These are phyloP conservation scores for Antigone vipio DNA, from an alignment of 2,113 vertebrate species.

Conservation along the genomic window DNA sequence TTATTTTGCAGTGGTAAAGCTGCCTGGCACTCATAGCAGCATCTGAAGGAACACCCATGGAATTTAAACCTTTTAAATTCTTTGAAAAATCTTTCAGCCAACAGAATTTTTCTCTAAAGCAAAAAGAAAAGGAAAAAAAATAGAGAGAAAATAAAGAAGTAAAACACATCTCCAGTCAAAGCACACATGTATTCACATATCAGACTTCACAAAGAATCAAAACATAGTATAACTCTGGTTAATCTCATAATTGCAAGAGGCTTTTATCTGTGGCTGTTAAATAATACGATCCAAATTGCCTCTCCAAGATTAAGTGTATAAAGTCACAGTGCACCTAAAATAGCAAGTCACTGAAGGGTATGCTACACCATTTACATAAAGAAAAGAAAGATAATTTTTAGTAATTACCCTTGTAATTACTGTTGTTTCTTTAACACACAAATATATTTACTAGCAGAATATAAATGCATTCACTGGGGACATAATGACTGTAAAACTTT, in stretches of 20 bases:
- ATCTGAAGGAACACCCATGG: background rate
- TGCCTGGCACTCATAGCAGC: background rate
- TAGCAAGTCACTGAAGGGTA: background rate
- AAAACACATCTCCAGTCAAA: background rate
- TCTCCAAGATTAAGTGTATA: constrained; percentile 26
- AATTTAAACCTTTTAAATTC: background rate
- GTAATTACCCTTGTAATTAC: background rate
- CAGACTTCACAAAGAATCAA: constrained; percentile 28
- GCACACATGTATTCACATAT: background rate
- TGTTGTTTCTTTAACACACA: background rate
- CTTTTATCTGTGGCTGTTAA: constrained; percentile 51
- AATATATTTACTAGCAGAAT: background rate
- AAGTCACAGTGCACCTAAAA: constrained; percentile 10
- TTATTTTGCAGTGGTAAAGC: background rate
- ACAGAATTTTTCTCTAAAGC: background rate
- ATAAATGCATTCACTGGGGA: background rate
- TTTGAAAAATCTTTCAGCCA: background rate
- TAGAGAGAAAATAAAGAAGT: background rate
- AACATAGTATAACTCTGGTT: constrained; percentile 47
- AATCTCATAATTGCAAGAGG: constrained; percentile 56
- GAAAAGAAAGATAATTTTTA: background rate
- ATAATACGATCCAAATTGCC: constrained; percentile 12
- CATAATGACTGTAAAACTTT: background rate
- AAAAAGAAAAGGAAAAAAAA: background rate
- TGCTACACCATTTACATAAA: background rate